A percentile compares a stretch with the other conserved stretches of the same genome.
These are phyloP conservation scores for Oreochromis mossambicus DNA, from an alignment of 2,797 vertebrate genomes.

Conservation along the genomic window DNA sequence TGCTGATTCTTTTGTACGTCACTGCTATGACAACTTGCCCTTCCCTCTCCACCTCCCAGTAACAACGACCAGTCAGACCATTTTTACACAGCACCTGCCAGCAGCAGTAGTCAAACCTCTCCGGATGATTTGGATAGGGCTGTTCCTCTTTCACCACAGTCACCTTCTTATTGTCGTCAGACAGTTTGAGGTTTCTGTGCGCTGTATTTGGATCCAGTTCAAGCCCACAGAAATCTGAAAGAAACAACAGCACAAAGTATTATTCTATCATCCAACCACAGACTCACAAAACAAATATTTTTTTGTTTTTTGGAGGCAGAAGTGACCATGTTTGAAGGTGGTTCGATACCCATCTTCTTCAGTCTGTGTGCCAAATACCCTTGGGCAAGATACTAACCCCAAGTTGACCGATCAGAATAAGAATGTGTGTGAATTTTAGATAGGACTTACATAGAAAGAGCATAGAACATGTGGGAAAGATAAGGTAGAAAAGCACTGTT, in stretches of 20 bases:
- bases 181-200: background rate
- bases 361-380: background rate
- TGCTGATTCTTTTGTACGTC: background rate
- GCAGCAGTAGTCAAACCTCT: background rate
- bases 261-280: background rate
- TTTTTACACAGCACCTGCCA: background rate
- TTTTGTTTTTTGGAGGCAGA: background rate
- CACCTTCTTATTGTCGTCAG: background rate
- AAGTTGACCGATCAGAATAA: background rate
- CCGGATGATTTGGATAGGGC: background rate
- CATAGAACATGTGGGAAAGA: background rate
- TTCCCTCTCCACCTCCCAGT: conserved; percentile 12
- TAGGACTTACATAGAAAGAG: background rate
- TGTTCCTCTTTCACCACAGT: background rate
- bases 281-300: background rate
- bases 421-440: background rate
- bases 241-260: background rate
- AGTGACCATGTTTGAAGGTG: background rate
- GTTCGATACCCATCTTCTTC: background rate
- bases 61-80: background rate
- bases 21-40: background rate
- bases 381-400: background rate
- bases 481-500: background rate
- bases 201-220: background rate
- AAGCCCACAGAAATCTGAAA: background rate